Evolutionary conservation across 2,113 vertebrate species (phyloP), one percentile per base, ranked within the genome.

Genomic region (Piaya cayana): DNA sequence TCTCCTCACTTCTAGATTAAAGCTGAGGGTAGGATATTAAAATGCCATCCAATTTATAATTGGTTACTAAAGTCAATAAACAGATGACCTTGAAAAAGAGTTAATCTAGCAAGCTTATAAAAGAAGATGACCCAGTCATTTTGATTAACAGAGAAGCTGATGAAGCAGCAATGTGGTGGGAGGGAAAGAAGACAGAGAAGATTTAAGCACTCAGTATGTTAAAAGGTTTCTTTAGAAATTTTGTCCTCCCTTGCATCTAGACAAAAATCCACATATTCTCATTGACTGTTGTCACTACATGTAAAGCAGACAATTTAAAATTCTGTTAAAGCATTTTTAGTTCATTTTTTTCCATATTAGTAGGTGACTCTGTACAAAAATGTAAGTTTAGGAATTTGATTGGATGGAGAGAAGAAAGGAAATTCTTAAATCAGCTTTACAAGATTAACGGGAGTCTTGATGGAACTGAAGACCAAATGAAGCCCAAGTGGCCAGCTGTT

Each of bases 21-120:
- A 94, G 72, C 64, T 84, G n/a, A 77, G 29, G 76, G 43, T 67
- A 83, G 80, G 93, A 94, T 96, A 96, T 94, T 97, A 95, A 95
- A 96, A 94, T 92, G 45, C 32, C 37, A 81, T 93, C 72, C 69
- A 90, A 93, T 95, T 96, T 93, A 92, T 96, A 94, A 74, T 84
- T 95, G 56, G 86, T 78, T 92, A 86, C 80, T 88, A 27, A 90
- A 97, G 91, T 88, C 47, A 93, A 95, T 91, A 88, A 43, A 78
- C 80, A 91, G 77, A 82, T 86, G 86, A 95, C 88, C 92, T 94
- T 88, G 82, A 88, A 83, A 94, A 94, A 92, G 5, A 86, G 93
- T 83, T 90, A 94, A 90, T 90, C 68, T 50, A 80, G 20, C 36
- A 80, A 94, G 34, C 1, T 88, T 88, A 77, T 86, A 81, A 70